phyloP scores from a whole-genome alignment of 2,113 vertebrate genomes.

The Orthochromis malagaraziensis region DNA sequence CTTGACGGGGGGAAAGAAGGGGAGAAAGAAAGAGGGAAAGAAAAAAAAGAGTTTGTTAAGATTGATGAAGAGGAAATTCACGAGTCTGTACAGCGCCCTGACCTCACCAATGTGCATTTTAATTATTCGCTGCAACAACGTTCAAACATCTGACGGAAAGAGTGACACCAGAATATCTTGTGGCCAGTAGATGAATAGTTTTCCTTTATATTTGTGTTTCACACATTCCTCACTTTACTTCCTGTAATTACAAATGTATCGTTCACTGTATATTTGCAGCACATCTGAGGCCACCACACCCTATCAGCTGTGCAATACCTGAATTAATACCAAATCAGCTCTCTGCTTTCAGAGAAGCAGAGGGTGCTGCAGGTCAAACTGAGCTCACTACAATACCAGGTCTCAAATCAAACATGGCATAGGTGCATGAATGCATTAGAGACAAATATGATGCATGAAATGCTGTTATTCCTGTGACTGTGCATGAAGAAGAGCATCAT shows the following conservation, averaged over 20 bases:
- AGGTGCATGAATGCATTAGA: background rate
- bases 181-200: background rate
- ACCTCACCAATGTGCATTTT: background rate
- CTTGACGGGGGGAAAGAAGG: too few relatives aligned
- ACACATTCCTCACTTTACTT: background rate
- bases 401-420: background rate
- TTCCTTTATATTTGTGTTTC: background rate
- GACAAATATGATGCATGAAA: background rate
- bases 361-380: background rate
- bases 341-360: background rate
- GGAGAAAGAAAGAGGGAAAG: too few relatives aligned
- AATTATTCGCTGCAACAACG: background rate
- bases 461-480: background rate
- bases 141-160: background rate
- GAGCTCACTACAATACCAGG: background rate
- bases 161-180: background rate
- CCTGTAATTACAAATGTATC: background rate
- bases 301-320: background rate
- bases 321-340: slow-evolving; percentile 4
- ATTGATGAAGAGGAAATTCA: background rate
- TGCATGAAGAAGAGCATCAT: background rate
- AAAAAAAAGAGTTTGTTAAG: background rate
- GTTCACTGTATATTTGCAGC: background rate
- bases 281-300: background rate
- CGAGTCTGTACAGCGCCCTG: background rate